These are phyloP conservation scores for Drosophila melanosoma DNA, from an alignment of 2,888 invertebrate species.

Conservation along the genomic window DNA sequence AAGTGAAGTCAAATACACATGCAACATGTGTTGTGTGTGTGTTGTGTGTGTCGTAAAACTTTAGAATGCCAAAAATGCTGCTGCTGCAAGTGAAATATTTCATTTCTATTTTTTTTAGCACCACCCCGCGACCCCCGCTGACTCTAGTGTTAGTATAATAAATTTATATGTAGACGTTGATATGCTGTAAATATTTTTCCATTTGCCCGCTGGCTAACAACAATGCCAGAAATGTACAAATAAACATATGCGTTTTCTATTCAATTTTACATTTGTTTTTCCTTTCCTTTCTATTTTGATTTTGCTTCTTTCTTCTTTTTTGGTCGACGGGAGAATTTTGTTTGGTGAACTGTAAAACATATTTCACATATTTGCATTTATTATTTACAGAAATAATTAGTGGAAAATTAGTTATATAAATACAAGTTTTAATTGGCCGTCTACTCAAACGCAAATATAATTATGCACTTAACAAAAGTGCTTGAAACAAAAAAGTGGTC, in stretches of 20 bases:
- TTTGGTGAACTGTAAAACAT: not conserved
- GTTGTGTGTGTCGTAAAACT: conserved; percentile 66
- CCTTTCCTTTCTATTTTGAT: too few relatives aligned
- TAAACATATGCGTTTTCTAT: conserved; percentile 1
- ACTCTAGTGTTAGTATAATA: conserved; percentile 38
- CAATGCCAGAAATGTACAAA: conserved; percentile 16
- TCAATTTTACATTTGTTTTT: conserved; percentile 5
- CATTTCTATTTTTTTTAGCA: conserved; percentile 18
- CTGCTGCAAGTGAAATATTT: conserved; percentile 1
- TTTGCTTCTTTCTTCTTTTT: conserved; percentile 14
- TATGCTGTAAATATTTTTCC: conserved; percentile 61
- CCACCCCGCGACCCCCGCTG: not conserved
- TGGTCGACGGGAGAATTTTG: not conserved
- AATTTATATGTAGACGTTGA: conserved; percentile 66
- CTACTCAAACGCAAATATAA: conserved; percentile 44
- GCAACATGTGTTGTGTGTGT: conserved; percentile 75
- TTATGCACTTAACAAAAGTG: conserved; percentile 36
- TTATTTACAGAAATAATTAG: conserved; percentile 31
- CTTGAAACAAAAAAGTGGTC: not conserved
- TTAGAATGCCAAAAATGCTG: conserved; percentile 42
- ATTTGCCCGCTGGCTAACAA: conserved; percentile 19
- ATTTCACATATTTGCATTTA: conserved; percentile 24
- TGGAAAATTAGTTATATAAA: conserved; percentile 10
- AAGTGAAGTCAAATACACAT: not conserved
- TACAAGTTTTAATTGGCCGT: conserved; percentile 40